phyloP scores from a whole-genome alignment of 37 sponge, comb jelly and placozoan species.

The Dysidea cf. avara region DNA sequence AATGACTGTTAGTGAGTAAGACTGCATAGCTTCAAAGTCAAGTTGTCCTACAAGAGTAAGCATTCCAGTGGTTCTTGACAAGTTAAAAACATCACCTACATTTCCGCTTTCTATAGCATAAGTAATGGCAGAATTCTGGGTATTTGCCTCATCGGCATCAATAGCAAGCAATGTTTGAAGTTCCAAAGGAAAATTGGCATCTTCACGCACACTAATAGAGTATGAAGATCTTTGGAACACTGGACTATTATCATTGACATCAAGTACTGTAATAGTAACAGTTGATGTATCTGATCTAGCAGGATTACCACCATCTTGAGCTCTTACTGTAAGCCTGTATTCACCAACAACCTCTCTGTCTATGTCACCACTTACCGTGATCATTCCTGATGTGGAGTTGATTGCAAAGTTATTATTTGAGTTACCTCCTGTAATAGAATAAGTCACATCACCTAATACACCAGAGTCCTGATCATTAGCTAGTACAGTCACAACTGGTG shows the following conservation, averaged over 20 bases:
- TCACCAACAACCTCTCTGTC: no score
- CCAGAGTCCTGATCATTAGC: slow-evolving; percentile 28
- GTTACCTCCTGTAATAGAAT: neutral
- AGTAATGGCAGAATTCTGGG: slow-evolving; percentile 6
- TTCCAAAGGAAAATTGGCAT: neutral
- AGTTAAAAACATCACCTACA: no score
- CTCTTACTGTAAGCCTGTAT: neutral
- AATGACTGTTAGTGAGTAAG: neutral
- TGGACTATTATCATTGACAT: neutral
- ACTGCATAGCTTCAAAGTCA: neutral
- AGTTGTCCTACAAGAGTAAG: slow-evolving; percentile 11
- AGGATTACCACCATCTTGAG: neutral
- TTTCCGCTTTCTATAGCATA: no score
- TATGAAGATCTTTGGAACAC: no score
- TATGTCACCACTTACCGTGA: neutral
- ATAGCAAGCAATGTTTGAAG: neutral
- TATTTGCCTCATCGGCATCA: slow-evolving; percentile 9
- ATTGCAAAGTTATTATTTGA: neutral
- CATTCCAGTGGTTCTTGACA: neutral
- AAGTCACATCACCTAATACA: slow-evolving; percentile 9
- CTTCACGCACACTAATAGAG: slow-evolving; percentile 1
- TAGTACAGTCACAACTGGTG: neutral
- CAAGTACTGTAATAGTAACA: slow-evolving; percentile 4
- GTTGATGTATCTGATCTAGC: neutral
- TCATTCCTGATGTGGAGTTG: neutral